Evolutionary conservation across 2,888 invertebrate genomes (phyloP), one percentile per base, ranked within the genome.

Genomic region (Volucella inflata): DNA sequence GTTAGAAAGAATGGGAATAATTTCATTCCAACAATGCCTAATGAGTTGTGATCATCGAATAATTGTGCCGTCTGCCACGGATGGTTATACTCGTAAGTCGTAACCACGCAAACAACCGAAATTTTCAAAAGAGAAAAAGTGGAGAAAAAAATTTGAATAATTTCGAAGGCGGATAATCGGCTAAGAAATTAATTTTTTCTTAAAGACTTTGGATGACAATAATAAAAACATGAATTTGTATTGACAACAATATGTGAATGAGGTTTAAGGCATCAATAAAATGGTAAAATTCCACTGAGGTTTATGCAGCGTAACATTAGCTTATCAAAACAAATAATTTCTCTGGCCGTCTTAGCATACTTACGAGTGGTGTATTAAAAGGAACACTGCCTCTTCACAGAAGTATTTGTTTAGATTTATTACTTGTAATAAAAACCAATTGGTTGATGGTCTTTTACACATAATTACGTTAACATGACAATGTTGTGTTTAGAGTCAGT

Each of bases 391-490:
- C 76, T 42, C 36, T 14, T 59, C 46, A 11, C 57, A 8, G 3
- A 11, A 8, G 30, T 38, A 65, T 46, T 44, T 48, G 17, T 48
- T 70, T 36, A 40, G 57, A 57, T 78, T 71, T 70, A 78, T 50
- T 60, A 30, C 48, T 36, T 17, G 55, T 55, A 53, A 60, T 76
- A 68, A 76, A 30, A 68, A 57, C 64, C 64, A 50, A 55, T 77
- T 70, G 62, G 40, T 64, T 53, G 12, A 30, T 12, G 53, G 50
- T 70, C 44, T 71, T 78, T 78, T 55, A 64, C 78, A 78, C 78
- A 42, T 71, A 71, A 64, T 71, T 55, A 55, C 8, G 71, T 78
- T 71, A 40, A 17, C 78, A 78, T 71, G 70, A 78, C 78, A 78
- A 71, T 50, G 30, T 10, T 10, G 9, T 10, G 17, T 44, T 30